A percentile compares a stretch with the other conserved stretches of the same genome.
These are phyloP conservation scores for Trachops cirrhosus DNA, from an alignment of 2,797 vertebrate species.

Conservation along the genomic window DNA sequence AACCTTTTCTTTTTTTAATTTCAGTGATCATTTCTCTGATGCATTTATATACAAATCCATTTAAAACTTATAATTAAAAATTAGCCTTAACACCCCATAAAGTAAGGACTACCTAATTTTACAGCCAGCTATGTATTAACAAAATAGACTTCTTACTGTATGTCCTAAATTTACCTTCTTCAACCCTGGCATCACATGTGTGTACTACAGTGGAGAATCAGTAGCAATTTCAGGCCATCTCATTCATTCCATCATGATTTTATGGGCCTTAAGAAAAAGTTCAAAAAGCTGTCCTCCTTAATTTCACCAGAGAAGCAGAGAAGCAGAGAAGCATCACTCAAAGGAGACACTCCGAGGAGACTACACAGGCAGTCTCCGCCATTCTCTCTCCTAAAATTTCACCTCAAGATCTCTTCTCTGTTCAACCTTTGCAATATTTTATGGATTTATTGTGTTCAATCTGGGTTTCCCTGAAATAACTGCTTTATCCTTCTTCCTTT, in stretches of 20 bases:
- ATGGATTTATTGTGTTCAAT: background rate
- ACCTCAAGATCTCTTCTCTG: background rate
- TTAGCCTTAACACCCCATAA: background rate
- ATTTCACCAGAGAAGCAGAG: background rate
- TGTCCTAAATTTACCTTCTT: background rate
- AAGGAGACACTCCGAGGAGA: background rate
- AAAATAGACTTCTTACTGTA: background rate
- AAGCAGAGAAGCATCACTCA: background rate
- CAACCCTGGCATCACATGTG: background rate
- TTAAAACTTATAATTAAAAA: slow-evolving; percentile 24
- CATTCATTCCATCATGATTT: background rate
- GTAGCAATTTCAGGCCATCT: background rate
- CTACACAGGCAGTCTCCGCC: background rate
- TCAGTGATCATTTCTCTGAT: background rate
- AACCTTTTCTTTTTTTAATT: background rate
- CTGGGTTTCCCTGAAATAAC: background rate
- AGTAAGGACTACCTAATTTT: background rate
- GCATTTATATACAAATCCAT: background rate
- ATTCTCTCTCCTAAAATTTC: background rate
- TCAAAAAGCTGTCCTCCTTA: background rate
- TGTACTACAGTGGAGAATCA: background rate
- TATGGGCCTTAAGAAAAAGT: background rate
- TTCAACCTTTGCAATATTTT: background rate
- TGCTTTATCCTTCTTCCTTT: background rate
- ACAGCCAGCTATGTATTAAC: background rate